Base-by-base conservation (phyloP, 2,888 invertebrate species). In the Coecobrya sp. region DNA sequence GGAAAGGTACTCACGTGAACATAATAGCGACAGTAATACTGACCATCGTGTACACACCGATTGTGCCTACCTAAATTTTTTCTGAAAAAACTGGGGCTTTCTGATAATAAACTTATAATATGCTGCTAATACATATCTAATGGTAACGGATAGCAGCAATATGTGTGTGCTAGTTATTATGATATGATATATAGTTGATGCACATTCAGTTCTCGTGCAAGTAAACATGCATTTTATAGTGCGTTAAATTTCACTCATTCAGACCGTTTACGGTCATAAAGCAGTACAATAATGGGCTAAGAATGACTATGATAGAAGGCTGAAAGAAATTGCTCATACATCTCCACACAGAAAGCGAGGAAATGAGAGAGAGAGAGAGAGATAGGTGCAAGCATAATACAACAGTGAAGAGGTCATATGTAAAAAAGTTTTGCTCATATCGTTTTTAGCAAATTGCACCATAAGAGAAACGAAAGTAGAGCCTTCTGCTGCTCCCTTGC, bases 241-340 rank as follows among this genome's bases (percentile, higher is more conserved):
- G 91, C 91, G 84, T 92, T 88, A 85, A n/a, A 92, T 88, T 92
- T 92, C 85, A 88, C 84, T 88, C 92, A 88, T 87, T 85, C 52
- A 85, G 82, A 91, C 87, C 79, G 73, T 84, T 92, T 88, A 92
- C 73, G 88, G 84, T 36, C 88, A 88, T 88, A 91, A 87, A 92
- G 36, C 82, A 65, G 85, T 81, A 84, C 76, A 88, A 36, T 92
- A 88, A 92, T 92, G 88, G 92, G 87, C 19, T 42, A 87, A 68
- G 59, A 62, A 87, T 87, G 81, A 82, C 86, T 87, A 73, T 92
- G 84, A 91, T 79, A 81, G 79, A 86, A 52, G 59, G 86, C 19
- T 89, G 89, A 68, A 59, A 59, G 82, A 82, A 86, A 86, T 86
- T 70, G 86, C 86, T 86, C 86, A 13, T 55, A n/a, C 25, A 55